Base-by-base conservation (phyloP, 2,797 vertebrate species). In the Leptatherina wallacei region DNA sequence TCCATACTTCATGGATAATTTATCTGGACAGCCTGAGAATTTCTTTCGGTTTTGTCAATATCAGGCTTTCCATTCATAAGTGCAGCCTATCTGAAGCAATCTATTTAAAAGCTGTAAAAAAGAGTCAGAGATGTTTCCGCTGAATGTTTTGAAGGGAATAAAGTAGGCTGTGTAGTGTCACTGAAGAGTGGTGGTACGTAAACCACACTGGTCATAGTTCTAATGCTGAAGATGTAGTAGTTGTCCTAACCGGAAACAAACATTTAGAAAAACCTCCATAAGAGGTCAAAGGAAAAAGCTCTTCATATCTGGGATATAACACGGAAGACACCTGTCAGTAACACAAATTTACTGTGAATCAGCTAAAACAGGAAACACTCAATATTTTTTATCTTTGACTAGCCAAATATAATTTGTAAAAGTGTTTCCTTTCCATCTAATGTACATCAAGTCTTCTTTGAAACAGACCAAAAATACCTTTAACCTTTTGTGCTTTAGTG, bases 1-100 rank as follows among this genome's bases (percentile, higher is more conserved):
- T 72, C 61, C 74, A 51, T 61, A 71, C 61, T 67, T 87, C 70
- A 90, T 90, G 73, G 86, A 90, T 90, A 87, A 91, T 92, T 91
- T 54, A 94, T 88, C 68, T 35, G 52, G 32, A 49, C 62, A 72
- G 60, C 32, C 16, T 22, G n/a, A 71, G 10, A 38, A 24, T 73
- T 54, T 20, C 59, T 36, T 6, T 2, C 6, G 10, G 12, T 58
- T 71, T 62, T 62, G 49, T 69, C 44, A 42, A 36, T 40, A 35
- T 38, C 0, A 29, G 22, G 24, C 11, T 52, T 52, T 27, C 24
- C 51, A 54, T 54, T 54, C 51, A 54, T 12, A 13, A 27, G 12
- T 54, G 51, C 10, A 54, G 49, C n/a, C 2, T 27, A 29, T 54
- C 51, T 27, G 12, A 54, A 27, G 51, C 1, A 6, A 27, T 14